These are phyloP conservation scores for Alouatta palliata DNA, from an alignment of 2,113 vertebrate genomes.

Conservation along the genomic window DNA sequence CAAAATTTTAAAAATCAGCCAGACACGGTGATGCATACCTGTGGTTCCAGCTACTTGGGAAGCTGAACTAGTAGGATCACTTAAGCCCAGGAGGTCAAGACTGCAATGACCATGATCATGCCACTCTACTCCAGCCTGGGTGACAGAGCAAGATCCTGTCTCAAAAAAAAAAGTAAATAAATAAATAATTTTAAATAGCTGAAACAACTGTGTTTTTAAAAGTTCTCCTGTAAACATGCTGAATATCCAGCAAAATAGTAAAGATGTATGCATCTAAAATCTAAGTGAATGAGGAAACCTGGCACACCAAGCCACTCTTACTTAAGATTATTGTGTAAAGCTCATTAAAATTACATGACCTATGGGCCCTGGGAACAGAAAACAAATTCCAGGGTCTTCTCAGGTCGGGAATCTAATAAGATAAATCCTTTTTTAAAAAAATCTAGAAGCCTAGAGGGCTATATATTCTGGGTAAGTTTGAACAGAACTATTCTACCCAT, in stretches of 20 bases:
- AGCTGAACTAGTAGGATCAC: no score
- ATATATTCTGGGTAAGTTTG: background rate
- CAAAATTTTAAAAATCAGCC: no score
- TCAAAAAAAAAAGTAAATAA: no score
- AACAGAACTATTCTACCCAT: background rate
- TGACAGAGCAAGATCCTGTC: no score
- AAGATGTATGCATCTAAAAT: conserved; percentile 16
- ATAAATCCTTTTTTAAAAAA: background rate
- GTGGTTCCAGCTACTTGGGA: no score
- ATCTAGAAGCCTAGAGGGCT: background rate
- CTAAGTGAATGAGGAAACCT: background rate
- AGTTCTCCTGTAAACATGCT: background rate
- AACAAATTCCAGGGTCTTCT: background rate
- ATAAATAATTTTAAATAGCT: no score
- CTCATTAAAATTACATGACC: background rate
- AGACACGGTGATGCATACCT: no score
- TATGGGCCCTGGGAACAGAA: background rate
- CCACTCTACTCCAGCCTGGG: no score
- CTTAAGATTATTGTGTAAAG: background rate
- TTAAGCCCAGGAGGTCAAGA: no score
- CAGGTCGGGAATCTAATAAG: background rate
- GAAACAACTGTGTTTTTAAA: background rate
- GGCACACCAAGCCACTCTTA: background rate
- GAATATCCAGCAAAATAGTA: background rate
- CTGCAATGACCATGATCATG: no score